Evolutionary conservation across 2,888 invertebrate genomes (phyloP), one percentile per base, ranked within the genome.

Genomic region (Unio delphinus): DNA sequence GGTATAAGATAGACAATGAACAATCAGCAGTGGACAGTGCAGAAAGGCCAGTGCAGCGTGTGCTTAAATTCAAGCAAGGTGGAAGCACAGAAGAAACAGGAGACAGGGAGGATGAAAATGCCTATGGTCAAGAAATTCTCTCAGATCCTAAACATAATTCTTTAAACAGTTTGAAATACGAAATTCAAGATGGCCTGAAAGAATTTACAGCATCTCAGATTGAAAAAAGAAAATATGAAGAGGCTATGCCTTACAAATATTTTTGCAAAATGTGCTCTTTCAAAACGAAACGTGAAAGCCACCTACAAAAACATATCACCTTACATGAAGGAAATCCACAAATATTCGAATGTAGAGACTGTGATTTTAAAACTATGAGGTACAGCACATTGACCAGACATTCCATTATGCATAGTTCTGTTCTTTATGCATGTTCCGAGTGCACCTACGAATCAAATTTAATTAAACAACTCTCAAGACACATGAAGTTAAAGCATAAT

Each of bases 231-330:
- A 78, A 85, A 64, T 86, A 86, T 68, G 86, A 86, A 68, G 92
- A 94, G 93, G 84, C 93, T 93, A 7, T 93, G 92, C 86, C 81
- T 74, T 91, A 84, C 73, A 91, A 90, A 74, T 90, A 86, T 76
- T 90, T 88, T 74, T 91, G 91, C 72, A 79, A 80, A 5, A 74
- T 83, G n/a, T 91, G 91, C 73, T 91, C 91, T 1, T 91, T 90
- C 75, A 90, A 90, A 76, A 88, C 89, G n/a, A 90, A 90, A 72
- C 81, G 91, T 55, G 87, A 88, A 69, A 90, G 90, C 78, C 91
- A 91, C 73, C 90, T 86, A 67, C 65, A 79, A 11, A 89, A 87
- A 59, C 91, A 91, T 78, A 80, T 88, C 75, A 79, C 83, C 55
- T 79, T 89, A 4, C 91, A 91, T 73, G 78, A 83, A 34, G 79